phyloP scores from a whole-genome alignment of 2,797 vertebrate species.

The Gastrophryne carolinensis region DNA sequence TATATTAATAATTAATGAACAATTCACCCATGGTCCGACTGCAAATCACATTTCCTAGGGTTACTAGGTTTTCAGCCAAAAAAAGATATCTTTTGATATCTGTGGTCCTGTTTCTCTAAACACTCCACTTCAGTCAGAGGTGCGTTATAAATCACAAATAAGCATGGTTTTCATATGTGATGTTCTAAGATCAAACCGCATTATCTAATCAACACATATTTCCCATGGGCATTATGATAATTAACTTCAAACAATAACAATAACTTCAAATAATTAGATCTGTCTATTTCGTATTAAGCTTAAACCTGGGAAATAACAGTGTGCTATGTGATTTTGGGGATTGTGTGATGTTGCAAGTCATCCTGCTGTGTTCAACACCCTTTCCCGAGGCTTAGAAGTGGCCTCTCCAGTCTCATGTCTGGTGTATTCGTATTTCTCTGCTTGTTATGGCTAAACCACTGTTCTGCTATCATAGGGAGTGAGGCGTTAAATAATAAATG shows the following conservation, averaged over 20 bases:
- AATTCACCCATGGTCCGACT: no score
- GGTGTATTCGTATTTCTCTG: background rate
- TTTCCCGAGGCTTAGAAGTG: background rate
- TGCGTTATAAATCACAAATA: constrained; percentile 21
- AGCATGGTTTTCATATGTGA: constrained; percentile 20
- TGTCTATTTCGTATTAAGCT: background rate
- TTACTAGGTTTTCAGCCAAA: no score
- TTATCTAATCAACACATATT: constrained; percentile 11
- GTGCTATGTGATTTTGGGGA: background rate
- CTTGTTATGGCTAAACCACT: constrained; percentile 19
- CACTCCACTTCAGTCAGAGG: background rate
- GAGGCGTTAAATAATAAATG: constrained; percentile 38
- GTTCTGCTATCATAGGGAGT: constrained; percentile 17
- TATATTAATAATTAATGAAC: no score
- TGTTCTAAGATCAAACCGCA: constrained; percentile 6
- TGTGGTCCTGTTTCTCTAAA: background rate
- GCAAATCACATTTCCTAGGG: no score
- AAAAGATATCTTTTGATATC: background rate
- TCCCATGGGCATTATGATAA: constrained; percentile 9
- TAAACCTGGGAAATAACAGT: background rate
- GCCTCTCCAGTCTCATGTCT: background rate
- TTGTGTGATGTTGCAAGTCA: background rate
- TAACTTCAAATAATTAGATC: background rate
- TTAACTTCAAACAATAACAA: constrained; percentile 27
- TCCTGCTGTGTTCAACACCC: background rate